Conservation (phyloP, 2,797 vertebrate species). For the Tenualosa ilisha region DNA sequence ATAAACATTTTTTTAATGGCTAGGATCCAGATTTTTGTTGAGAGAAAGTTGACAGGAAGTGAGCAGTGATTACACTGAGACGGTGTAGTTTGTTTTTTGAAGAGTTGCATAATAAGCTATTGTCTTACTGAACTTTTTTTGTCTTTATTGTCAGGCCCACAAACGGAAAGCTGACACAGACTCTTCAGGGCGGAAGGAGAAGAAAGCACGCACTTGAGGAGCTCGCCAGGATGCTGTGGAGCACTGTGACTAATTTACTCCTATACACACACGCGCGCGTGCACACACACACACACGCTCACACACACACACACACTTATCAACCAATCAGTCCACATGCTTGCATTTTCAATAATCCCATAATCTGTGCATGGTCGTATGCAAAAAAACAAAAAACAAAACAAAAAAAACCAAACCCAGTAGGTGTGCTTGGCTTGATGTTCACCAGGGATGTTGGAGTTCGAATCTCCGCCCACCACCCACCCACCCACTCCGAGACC, state of each 20-base stretch:
- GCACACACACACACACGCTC: too few species aligned
- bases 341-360: constrained; percentile 14
- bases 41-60: too few species aligned
- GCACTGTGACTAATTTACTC: constrained; percentile 56
- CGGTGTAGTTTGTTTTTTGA: too few species aligned
- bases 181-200: constrained; percentile 78
- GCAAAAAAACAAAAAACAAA: background rate
- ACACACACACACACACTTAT: constrained; percentile 13
- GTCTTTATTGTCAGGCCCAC: constrained; percentile 71
- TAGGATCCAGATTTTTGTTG: too few species aligned
- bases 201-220: constrained; percentile 54
- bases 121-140: background rate
- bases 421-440: constrained; percentile 19
- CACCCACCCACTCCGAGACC: background rate
- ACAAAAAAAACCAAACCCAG: background rate
- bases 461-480: background rate
- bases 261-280: too few species aligned
- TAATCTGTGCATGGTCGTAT: constrained; percentile 18
- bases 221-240: constrained; percentile 71
- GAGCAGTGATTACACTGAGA: too few species aligned
- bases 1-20: too few species aligned
- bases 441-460: background rate
- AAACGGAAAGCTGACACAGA: constrained; percentile 86
- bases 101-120: too few species aligned
- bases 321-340: constrained; percentile 18